Base-by-base conservation (phyloP, 2,888 invertebrate species). In the Chymomyza caudatula region DNA sequence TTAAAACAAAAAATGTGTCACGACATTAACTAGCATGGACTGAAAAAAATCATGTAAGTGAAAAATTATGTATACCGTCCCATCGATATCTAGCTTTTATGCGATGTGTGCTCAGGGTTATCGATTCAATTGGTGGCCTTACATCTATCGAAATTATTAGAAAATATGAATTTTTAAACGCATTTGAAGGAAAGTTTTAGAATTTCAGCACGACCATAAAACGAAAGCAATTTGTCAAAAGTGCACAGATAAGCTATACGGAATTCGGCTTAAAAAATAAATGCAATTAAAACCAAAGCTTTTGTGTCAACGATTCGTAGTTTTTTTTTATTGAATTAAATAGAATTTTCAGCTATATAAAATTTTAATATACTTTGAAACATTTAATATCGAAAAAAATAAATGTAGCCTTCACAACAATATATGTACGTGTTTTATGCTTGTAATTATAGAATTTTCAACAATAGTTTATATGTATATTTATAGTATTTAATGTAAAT, bases 271-370 rank as follows among this genome's bases (percentile, higher is more conserved):
- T n/a, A n/a, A n/a, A n/a, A n/a, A n/a, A n/a, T n/a, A n/a, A n/a
- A n/a, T n/a, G n/a, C n/a, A n/a, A n/a, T n/a, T n/a, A n/a, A n/a
- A 25, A 11, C 11, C 29, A 37, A 11, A n/a, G n/a, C n/a, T n/a
- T n/a, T n/a, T 29, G 6, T 37, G 29, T 37, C 8, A 11, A 37
- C 29, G 11, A 11, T 37, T 37, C 11, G 29, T 37, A 25, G 4
- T 25, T 25, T 25, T 25, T 73, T 63, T 75, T 69, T 71, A 73
- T 77, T 78, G 68, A 78, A 63, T 77, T 75, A 71, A 80, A 82
- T 80, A 80, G 79, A 79, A 85, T 82, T 82, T 74, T 76, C 77
- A 79, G 74, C 83, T 79, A 83, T 47, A 17, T 47, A 17, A 47
- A 47, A 47, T 17, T 47, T 47, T 47, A n/a, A 47, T 47, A 19